Evolutionary conservation across 2,888 invertebrate genomes (phyloP).

Genomic region (Griposia aprilina): DNA sequence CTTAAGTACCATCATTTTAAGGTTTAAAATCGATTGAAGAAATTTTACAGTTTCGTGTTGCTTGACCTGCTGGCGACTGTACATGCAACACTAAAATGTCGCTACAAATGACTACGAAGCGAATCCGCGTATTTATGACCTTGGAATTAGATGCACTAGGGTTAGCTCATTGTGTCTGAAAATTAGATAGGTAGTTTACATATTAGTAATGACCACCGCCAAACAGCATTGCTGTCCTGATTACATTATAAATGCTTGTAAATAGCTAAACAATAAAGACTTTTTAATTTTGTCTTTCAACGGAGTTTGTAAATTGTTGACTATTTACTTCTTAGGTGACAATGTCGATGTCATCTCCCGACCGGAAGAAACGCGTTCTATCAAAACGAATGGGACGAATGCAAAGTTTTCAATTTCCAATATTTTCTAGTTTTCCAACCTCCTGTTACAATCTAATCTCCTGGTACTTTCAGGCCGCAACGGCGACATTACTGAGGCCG

Average conservation of each 20-base stretch:
- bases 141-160: constrained; percentile 10
- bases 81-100: constrained; percentile 9
- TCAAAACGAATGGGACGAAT: constrained; percentile 7
- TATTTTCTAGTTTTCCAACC: constrained; percentile 29
- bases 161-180: background rate
- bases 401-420: constrained; percentile 9
- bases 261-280: background rate
- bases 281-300: background rate
- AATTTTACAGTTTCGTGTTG: no score
- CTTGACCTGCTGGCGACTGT: no score
- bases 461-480: constrained; percentile 89
- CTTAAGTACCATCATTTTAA: no score
- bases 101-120: background rate
- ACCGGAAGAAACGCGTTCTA: background rate
- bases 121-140: constrained; percentile 15
- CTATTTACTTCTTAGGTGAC: background rate
- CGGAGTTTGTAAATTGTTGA: background rate
- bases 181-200: background rate
- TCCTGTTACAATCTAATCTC: constrained; percentile 55
- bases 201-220: background rate
- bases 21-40: no score
- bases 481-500: constrained; percentile 91
- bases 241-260: background rate
- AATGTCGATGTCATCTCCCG: background rate
- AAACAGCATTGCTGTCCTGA: background rate